Base-by-base conservation (phyloP, 2,113 vertebrate genomes). In the Callionymus lyra region DNA sequence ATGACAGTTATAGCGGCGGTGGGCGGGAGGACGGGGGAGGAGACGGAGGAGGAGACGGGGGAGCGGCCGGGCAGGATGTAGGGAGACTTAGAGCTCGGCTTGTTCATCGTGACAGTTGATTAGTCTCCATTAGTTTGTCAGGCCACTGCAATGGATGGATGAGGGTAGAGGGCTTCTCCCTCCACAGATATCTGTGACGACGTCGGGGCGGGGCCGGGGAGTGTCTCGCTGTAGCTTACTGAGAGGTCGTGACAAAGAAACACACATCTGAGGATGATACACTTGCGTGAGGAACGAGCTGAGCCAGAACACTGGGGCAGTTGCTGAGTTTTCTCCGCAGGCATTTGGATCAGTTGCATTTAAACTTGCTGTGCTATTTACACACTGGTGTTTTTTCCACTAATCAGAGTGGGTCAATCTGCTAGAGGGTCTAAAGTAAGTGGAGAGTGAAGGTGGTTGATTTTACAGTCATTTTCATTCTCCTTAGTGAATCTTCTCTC, bases 101-200 rank as follows among this genome's bases (percentile, higher is more conserved):
- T 47, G 61, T 48, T 65, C 16, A 9, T 34, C 44, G 50, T 75
- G 76, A 74, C 79, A 79, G 73, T 75, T 72, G 65, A 77, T 81
- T 77, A 76, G 66, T 77, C 73, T 79, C 64, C 69, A 81, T 81
- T 81, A 81, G 68, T 62, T 57, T 63, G 66, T 68, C 66, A 54
- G 57, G 47, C 47, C 73, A 74, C 34, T 27, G 50, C 48, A 35
- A 38, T 55, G 68, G 59, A 74, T 66, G 61, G 70, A 74, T 72
- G 68, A 35, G 38, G 55, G 46, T 6, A 32, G 33, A 16, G 2
- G 36, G 34, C 48, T 48, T 18, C n/a, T n/a, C n/a, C n/a, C 19
- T 51, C 47, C 31, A 10, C 2, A 53, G 34, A 9, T 17, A 47
- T 1, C 3, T 37, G 62, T 44, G 17, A 33, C 44, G 57, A 50